Evolutionary conservation across 2,888 invertebrate genomes (phyloP), one percentile per base, ranked within the genome.

Genomic region (Zaprionus lineosus): DNA sequence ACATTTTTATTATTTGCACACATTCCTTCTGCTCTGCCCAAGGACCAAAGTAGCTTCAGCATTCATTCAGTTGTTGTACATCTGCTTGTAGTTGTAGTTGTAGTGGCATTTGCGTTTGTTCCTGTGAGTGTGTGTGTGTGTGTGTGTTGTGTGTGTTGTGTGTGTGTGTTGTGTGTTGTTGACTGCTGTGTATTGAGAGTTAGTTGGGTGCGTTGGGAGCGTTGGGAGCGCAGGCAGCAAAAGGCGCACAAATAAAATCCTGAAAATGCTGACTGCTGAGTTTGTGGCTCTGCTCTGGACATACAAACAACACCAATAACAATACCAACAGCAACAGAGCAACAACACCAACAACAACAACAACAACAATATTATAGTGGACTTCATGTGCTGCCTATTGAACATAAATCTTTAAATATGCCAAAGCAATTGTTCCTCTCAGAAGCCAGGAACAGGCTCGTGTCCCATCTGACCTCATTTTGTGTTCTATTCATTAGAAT

Each of bases 1-100:
- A 63, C 67, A 73, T 73, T 77, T 70, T 72, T 79, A 72, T 76
- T 77, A 77, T 77, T 76, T 78, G 48, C 68, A 61, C 46, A 62
- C 57, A 71, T 51, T 55, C 47, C n/a, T 15, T n/a, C 50, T 24
- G 56, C 47, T 51, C 43, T 59, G 63, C 60, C 68, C 59, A 37
- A 50, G 24, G 63, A 51, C 63, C 63, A 71, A 70, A 67, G 63
- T 64, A 58, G 71, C 59, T 69, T n/a, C n/a, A n/a, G n/a, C n/a
- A n/a, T n/a, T n/a, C n/a, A n/a, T n/a, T n/a, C n/a, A n/a, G 31
- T 18, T 19, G 47, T 36, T 58, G 46, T 28, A 21, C 14, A 28
- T 21, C 34, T 46, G 15, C 2, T 26, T 40, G 24, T 28, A 26
- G 37, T 39, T 29, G 48, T 39, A 37, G 37, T 37, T 36, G 33